Base-by-base conservation (phyloP, 2,888 invertebrate species). In the Pandemis corylana region DNA sequence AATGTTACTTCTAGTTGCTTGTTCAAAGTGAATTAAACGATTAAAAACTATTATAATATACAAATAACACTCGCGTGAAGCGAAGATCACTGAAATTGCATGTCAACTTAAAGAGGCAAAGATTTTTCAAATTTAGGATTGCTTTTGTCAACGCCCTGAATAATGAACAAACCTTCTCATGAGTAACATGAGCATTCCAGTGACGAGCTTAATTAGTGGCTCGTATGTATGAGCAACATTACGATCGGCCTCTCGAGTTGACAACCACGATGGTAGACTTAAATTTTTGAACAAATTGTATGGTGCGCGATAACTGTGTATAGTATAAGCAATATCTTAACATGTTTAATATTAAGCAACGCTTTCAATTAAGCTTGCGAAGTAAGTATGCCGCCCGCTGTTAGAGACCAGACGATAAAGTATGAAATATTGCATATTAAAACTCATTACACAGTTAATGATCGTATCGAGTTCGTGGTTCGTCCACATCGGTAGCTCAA, bases 101-200 rank as follows among this genome's bases (percentile, higher is more conserved):
- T 20, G 20, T 20, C 20, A 20, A 20, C 20, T 20, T 20, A 20
- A 20, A 20, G 20, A 20, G 67, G 71, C 78, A 13, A 79, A 84
- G 81, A 85, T 83, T 87, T 84, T 75, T 75, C 77, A 83, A 85
- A 79, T 88, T 89, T 87, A 89, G 81, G 86, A 84, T 77, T 80
- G 75, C 67, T 83, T 84, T 84, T 87, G 87, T 88, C 87, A 87
- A 83, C 87, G 80, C 75, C 77, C 75, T 67, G 15, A 64, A 72
- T 68, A 69, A 77, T 76, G 82, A 84, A 87, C 84, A 85, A 70
- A 67, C 65, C 65, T 70, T 63, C 68, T 49, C 44, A 42, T 70
- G 68, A 68, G 77, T 76, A 78, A 79, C 77, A 76, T 76, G 76
- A 78, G 78, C 72, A 64, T 67, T 49, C 64, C 42, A 66, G 75